Evolutionary conservation across 2,888 invertebrate genomes (phyloP).

Genomic region (Cataglyphis cursor): DNA sequence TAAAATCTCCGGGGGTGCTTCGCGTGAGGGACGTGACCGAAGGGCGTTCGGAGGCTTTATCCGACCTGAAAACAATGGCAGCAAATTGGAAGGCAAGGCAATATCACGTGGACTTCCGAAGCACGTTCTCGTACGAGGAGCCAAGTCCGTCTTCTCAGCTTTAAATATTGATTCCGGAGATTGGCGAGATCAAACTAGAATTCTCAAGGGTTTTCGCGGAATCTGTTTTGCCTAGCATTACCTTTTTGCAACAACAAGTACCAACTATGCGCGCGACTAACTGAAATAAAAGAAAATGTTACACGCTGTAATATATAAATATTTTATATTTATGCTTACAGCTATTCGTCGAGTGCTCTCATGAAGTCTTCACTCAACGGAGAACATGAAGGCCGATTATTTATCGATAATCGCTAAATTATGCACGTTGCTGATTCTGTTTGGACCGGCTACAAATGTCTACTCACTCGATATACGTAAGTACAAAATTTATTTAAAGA

Average conservation of each 20-base stretch:
- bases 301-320: slow-evolving; percentile 5
- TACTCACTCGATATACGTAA: slow-evolving; percentile 83
- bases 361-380: slow-evolving; percentile 80
- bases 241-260: not conserved
- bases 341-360: slow-evolving; percentile 79
- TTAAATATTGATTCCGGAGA: slow-evolving; percentile 56
- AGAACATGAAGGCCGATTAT: slow-evolving; percentile 84
- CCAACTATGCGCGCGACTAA: not conserved
- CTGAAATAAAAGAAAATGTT: not conserved
- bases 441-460: slow-evolving; percentile 77
- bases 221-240: slow-evolving; percentile 8
- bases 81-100: slow-evolving; percentile 59
- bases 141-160: slow-evolving; percentile 47
- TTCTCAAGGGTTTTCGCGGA: slow-evolving; percentile 24
- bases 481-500: slow-evolving; percentile 64
- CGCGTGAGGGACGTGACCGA: slow-evolving; percentile 57
- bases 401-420: slow-evolving; percentile 80
- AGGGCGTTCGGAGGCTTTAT: slow-evolving; percentile 65
- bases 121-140: slow-evolving; percentile 41
- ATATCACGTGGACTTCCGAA: slow-evolving; percentile 42
- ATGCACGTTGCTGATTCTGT: slow-evolving; percentile 78
- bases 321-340: slow-evolving; percentile 65
- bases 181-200: slow-evolving; percentile 46
- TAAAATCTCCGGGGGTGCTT: slow-evolving; percentile 56
- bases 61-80: slow-evolving; percentile 59